Conservation (phyloP, 2,113 vertebrate genomes). For the Myrmecophaga tridactyla region DNA sequence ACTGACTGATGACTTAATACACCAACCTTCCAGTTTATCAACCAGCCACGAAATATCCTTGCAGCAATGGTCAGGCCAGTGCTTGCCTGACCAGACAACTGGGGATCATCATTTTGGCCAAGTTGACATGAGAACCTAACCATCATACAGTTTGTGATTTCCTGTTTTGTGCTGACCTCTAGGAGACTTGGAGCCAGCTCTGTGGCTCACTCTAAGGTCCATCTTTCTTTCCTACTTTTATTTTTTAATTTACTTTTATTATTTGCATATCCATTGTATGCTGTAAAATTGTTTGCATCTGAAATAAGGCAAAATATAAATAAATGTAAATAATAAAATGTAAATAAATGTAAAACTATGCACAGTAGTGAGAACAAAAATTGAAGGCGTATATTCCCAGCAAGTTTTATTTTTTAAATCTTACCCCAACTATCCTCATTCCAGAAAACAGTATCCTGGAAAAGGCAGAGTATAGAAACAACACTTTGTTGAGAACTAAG, state of each 20-base stretch:
- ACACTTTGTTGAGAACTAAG: background rate
- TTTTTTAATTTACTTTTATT: background rate
- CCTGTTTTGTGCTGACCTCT: background rate
- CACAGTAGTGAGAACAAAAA: background rate
- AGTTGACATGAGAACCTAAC: too few relatives aligned
- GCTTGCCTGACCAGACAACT: too few relatives aligned
- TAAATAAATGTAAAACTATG: background rate
- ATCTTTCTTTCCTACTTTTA: background rate
- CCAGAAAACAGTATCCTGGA: slow-evolving; percentile 5
- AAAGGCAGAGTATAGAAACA: background rate
- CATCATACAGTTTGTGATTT: too few relatives aligned
- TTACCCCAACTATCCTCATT: background rate
- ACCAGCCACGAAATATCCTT: too few relatives aligned
- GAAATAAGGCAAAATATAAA: slow-evolving; percentile 33
- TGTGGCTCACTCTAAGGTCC: background rate
- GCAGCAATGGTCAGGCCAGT: too few relatives aligned
- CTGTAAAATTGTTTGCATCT: background rate
- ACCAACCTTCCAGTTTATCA: too few relatives aligned
- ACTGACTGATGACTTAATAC: too few relatives aligned
- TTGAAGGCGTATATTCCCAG: background rate
- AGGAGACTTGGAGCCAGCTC: background rate
- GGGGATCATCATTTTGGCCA: too few relatives aligned
- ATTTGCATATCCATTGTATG: background rate
- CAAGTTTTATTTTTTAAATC: background rate
- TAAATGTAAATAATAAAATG: slow-evolving; percentile 28